Conservation (phyloP, 2,888 invertebrate genomes). For the Ceraclea dissimilis region DNA sequence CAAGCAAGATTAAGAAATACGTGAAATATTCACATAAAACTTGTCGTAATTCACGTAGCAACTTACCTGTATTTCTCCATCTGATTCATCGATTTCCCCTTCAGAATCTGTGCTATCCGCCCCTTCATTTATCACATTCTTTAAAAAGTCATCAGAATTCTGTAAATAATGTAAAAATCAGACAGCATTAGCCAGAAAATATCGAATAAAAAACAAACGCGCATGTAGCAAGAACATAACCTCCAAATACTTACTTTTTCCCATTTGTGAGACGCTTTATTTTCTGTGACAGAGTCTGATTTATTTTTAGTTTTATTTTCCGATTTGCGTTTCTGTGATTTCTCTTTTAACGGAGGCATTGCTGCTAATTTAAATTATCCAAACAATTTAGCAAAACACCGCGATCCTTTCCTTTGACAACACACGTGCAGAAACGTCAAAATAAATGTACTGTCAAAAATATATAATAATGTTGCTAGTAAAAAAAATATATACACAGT, state of each 20-base stretch:
- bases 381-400: too few species aligned
- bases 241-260: constrained; percentile 4
- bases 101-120: constrained; percentile 43
- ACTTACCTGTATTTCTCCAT: constrained; percentile 43
- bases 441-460: neutral
- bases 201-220: neutral
- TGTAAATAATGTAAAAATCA: constrained; percentile 13
- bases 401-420: too few species aligned
- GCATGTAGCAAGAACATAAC: constrained; percentile 4
- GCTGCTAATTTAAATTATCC: too few species aligned
- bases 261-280: neutral
- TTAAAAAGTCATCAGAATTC: constrained; percentile 27
- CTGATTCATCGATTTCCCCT: constrained; percentile 38
- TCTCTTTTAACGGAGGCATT: constrained; percentile 27
- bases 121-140: constrained; percentile 31
- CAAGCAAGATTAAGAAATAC: neutral
- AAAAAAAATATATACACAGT: too few species aligned
- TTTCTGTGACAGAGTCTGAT: constrained; percentile 5
- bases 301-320: constrained; percentile 7
- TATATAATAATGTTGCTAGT: neutral
- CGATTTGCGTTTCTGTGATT: constrained; percentile 20
- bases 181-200: neutral
- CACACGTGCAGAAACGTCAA: constrained; percentile 2
- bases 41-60: too few species aligned
- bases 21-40: too few species aligned